Percentiles rank a stretch among this genome's conserved stretches.
Evolutionary conservation across 2,888 invertebrate species (phyloP).

Genomic region (Lithosia quadra): DNA sequence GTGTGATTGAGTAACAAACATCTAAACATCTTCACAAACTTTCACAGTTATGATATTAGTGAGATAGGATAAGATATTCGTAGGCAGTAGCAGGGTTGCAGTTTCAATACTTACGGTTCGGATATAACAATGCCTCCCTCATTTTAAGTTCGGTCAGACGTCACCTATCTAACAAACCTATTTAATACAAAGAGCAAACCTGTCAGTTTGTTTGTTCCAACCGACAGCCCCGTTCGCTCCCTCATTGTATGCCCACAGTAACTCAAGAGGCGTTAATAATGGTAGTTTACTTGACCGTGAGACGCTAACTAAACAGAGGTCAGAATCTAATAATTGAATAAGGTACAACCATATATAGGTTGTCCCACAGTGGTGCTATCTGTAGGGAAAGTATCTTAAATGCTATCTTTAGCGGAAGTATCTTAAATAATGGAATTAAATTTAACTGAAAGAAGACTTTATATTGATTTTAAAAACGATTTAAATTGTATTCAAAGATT

Average conservation of each 20-base stretch:
- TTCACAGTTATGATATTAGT: no score
- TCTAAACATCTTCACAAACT: no score
- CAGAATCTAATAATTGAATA: slow-evolving; percentile 34
- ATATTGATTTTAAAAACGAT: no score
- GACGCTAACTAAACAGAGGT: slow-evolving; percentile 27
- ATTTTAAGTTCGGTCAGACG: not conserved
- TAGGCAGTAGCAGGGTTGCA: no score
- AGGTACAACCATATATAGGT: slow-evolving; percentile 22
- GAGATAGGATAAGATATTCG: no score
- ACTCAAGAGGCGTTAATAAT: slow-evolving; percentile 31
- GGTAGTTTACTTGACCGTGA: slow-evolving; percentile 29
- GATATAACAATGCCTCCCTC: not conserved
- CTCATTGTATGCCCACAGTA: not conserved
- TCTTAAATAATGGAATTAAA: no score
- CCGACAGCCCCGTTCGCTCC: not conserved
- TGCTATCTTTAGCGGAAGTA: no score
- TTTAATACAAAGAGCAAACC: not conserved
- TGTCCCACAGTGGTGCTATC: no score
- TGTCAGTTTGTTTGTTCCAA: not conserved
- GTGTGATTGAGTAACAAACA: no score
- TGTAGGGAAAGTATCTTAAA: no score
- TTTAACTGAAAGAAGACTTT: no score
- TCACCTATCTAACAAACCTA: not conserved
- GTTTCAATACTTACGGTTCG: not conserved
- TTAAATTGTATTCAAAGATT: no score